A percentile compares a stretch with the other conserved stretches of the same genome.
phyloP scores from a whole-genome alignment of 2,113 vertebrate species.

The Chrysemys picta region DNA sequence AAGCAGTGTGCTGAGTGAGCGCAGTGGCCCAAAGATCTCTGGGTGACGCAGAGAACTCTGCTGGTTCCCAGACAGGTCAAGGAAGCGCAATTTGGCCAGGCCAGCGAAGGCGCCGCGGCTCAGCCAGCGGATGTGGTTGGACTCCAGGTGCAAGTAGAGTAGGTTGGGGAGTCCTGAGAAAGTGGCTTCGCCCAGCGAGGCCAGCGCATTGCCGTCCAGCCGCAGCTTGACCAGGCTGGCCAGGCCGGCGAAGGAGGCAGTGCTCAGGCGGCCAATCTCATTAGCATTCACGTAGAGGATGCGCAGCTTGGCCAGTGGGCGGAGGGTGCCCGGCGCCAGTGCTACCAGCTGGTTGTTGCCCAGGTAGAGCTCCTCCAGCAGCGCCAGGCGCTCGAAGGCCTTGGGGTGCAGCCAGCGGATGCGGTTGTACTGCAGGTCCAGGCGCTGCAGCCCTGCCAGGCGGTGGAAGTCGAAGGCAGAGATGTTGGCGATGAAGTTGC shows the following conservation, averaged over 20 bases:
- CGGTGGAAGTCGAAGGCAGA: constrained; percentile 88
- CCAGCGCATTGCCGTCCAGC: constrained; percentile 89
- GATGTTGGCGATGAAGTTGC: constrained; percentile 94
- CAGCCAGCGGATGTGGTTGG: constrained; percentile 89
- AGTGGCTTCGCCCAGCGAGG: constrained; percentile 85
- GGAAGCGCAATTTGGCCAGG: constrained; percentile 89
- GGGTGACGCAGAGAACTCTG: constrained; percentile 84
- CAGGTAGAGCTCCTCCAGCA: constrained; percentile 92
- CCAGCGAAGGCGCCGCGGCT: constrained; percentile 88
- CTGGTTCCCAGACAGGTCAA: constrained; percentile 91
- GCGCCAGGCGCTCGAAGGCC: constrained; percentile 88
- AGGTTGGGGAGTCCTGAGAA: constrained; percentile 87
- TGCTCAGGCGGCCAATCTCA: constrained; percentile 81
- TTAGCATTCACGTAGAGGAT: constrained; percentile 92
- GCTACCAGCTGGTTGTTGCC: constrained; percentile 90
- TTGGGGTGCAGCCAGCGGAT: constrained; percentile 88
- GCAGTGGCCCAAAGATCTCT: constrained; percentile 84
- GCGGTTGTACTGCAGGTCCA: constrained; percentile 94
- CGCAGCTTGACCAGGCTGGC: constrained; percentile 88
- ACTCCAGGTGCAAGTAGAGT: constrained; percentile 92
- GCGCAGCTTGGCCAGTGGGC: constrained; percentile 85
- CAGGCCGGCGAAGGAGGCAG: constrained; percentile 84
- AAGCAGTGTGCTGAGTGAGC: constrained; percentile 86
- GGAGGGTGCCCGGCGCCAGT: constrained; percentile 84
- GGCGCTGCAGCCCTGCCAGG: constrained; percentile 84